Evolutionary conservation across 2,888 invertebrate genomes (phyloP).

Genomic region (Iselma pallidipennis): DNA sequence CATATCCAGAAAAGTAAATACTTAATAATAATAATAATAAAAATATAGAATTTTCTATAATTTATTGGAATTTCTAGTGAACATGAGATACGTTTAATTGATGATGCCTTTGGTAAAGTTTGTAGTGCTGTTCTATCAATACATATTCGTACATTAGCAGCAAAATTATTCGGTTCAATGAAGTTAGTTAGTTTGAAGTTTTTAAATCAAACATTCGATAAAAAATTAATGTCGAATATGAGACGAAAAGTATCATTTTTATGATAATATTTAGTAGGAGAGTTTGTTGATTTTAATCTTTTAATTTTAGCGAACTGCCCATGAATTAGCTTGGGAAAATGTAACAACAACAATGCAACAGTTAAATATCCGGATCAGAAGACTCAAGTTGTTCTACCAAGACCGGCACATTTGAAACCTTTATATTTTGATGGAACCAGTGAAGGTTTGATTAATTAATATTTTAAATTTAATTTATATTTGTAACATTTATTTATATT

Average conservation of each 20-base stretch:
- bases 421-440: conserved; percentile 62
- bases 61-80: conserved; percentile 61
- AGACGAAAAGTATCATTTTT: conserved; percentile 63
- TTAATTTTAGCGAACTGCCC: conserved; percentile 73
- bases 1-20: conserved; percentile 82
- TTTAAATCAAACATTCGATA: conserved; percentile 94
- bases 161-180: conserved; percentile 84
- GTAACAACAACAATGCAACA: conserved; percentile 84
- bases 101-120: conserved; percentile 95
- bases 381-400: conserved; percentile 80
- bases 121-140: conserved; percentile 89
- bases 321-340: conserved; percentile 82
- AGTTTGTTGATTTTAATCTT: conserved; percentile 7
- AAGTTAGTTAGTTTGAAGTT: conserved; percentile 85
- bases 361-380: conserved; percentile 92
- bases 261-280: not conserved
- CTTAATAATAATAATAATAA: not conserved
- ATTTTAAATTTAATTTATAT: not conserved
- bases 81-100: conserved; percentile 86
- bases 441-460: conserved; percentile 35
- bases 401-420: conserved; percentile 74
- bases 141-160: conserved; percentile 83
- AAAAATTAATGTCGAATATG: conserved; percentile 96
- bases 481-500: conserved; percentile 9
- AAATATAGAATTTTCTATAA: too few relatives aligned